Conservation (phyloP, 64 coral and sea anemone genomes). For the Actinia tenebrosa region DNA sequence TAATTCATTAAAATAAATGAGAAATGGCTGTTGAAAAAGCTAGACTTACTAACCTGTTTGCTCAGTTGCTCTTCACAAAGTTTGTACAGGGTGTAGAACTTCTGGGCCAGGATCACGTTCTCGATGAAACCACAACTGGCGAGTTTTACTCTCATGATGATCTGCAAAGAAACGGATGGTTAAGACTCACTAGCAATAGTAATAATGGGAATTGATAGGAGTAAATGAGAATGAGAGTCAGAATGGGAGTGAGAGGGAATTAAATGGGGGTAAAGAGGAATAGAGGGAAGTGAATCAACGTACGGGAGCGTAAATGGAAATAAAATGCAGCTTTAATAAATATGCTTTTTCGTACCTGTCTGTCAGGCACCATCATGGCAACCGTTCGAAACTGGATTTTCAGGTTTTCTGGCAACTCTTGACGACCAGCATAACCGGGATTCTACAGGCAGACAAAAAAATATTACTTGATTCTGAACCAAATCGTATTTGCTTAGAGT, state of each 20-base stretch:
- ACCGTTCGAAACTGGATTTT: slow-evolving; percentile 96
- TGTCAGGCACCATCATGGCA: slow-evolving; percentile 95
- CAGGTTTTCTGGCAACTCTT: slow-evolving; percentile 92
- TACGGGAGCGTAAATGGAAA: neutral
- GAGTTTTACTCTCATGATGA: slow-evolving; percentile 96
- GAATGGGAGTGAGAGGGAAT: neutral
- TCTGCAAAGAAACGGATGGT: slow-evolving; percentile 27
- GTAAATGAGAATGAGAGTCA: neutral
- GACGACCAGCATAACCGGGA: slow-evolving; percentile 89
- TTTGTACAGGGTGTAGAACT: slow-evolving; percentile 93
- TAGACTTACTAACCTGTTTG: slow-evolving; percentile 49
- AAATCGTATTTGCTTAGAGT: neutral
- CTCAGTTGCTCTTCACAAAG: slow-evolving; percentile 93
- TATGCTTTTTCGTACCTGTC: slow-evolving; percentile 50
- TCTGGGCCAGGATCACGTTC: slow-evolving; percentile 90
- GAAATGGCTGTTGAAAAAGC: neutral
- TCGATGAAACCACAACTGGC: slow-evolving; percentile 95
- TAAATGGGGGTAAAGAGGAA: neutral
- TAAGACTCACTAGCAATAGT: neutral
- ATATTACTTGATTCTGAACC: neutral
- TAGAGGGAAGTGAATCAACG: neutral
- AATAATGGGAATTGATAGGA: neutral
- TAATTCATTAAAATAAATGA: neutral
- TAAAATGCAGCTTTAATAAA: neutral
- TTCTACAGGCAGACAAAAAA: slow-evolving; percentile 33